Evolutionary conservation across 35 echinoderm and acorn worm genomes (phyloP), one percentile per base, ranked within the genome.

Genomic region (Apostichopus parvimensis): DNA sequence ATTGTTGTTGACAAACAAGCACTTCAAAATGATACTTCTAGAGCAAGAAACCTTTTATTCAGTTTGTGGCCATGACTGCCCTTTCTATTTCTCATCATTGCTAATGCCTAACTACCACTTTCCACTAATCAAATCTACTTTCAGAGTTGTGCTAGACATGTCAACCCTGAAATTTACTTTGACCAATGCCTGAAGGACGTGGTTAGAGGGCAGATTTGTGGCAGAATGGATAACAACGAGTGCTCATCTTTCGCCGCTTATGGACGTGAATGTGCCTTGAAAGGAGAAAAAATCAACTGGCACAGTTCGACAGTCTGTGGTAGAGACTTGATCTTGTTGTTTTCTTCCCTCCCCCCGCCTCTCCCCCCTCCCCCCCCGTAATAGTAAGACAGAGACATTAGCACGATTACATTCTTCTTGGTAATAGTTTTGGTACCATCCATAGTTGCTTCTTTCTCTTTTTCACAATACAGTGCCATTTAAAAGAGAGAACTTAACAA

Each of bases 181-280:
- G 78, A 80, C 11, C 78, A 80, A 17, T 80, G 78, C 22, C 25
- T 45, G 0, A 80, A 55, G 53, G 78, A 80, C 52, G 78, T 80
- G 6, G 25, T 80, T 52, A 80, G 78, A 55, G 78, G 26, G 52
- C 12, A 80, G 13, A 45, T 80, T 5, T 80, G 78, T 52, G 23
- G 20, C 13, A 6, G 12, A 18, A 6, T 22, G 13, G 28, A 82
- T 1, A 54, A 20, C 25, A 18, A 7, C 5, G 79, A 20, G 56
- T 82, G 79, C 18, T 18, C 79, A 53, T 82, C 52, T 3, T 82
- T 82, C 52, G 11, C 56, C 55, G 79, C 79, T 6, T 82, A 82
- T 55, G 79, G 79, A 53, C 79, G 52, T 56, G 79, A 82, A 53
- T 82, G 79, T 82, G 52, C 79, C 28, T 56, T 56, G 79, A 82